These are phyloP conservation scores for Xestia sexstrigata DNA, from an alignment of 2,888 invertebrate species.

Conservation along the genomic window DNA sequence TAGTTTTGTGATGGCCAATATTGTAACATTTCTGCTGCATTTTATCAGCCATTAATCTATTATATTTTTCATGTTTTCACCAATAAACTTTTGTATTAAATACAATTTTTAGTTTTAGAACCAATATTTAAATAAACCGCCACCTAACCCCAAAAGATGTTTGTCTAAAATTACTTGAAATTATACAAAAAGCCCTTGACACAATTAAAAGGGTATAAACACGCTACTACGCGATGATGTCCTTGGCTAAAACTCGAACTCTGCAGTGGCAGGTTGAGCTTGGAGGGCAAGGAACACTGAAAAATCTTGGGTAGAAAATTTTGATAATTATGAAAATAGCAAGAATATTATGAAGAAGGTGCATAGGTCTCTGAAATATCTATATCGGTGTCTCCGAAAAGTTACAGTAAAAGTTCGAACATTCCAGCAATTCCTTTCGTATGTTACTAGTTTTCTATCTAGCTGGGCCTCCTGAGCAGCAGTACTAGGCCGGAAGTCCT, in stretches of 20 bases:
- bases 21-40: constrained; percentile 91
- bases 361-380: not conserved
- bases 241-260: not conserved
- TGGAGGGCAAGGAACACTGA: not conserved
- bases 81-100: constrained; percentile 91
- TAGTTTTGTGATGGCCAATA: constrained; percentile 90
- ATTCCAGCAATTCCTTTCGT: not conserved
- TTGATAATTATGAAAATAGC: not conserved
- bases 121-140: constrained; percentile 89
- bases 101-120: constrained; percentile 91
- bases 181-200: constrained; percentile 29
- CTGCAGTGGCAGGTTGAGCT: not conserved
- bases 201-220: constrained; percentile 27
- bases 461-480: too few relatives aligned
- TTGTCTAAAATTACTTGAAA: constrained; percentile 72
- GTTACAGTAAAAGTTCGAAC: not conserved
- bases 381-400: not conserved
- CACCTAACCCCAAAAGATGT: constrained; percentile 88
- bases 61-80: constrained; percentile 91
- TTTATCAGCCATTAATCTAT: constrained; percentile 91
- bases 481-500: too few relatives aligned
- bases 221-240: not conserved
- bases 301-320: not conserved
- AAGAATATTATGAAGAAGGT: not conserved
- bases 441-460: not conserved